phyloP scores from a whole-genome alignment of 2,113 vertebrate species.

The Halcyon malimbica region DNA sequence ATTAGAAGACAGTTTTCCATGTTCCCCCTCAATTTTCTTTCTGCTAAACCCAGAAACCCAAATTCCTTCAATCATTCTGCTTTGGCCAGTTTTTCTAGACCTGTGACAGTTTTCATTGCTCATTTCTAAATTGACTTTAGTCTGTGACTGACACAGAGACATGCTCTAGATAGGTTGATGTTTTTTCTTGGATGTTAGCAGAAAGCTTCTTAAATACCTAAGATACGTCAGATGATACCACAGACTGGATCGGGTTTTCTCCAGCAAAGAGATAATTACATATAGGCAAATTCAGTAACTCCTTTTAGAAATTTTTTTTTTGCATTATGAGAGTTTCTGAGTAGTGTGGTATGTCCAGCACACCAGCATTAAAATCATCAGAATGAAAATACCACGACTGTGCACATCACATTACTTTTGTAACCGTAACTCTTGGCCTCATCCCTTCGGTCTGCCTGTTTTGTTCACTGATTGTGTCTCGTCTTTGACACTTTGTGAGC shows the following conservation, averaged over 20 bases:
- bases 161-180: neutral
- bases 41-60: neutral
- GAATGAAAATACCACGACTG: neutral
- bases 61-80: neutral
- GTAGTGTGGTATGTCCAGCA: neutral
- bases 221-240: neutral
- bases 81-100: neutral
- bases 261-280: neutral
- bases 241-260: neutral
- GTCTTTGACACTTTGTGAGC: neutral
- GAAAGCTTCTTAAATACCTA: neutral
- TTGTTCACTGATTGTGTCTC: neutral
- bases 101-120: neutral
- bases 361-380: neutral
- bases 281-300: neutral
- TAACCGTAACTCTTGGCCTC: neutral
- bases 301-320: neutral
- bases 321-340: neutral
- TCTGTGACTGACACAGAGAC: neutral
- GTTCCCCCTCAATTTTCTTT: neutral
- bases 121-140: neutral
- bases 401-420: neutral
- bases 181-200: neutral
- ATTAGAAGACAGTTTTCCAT: neutral
- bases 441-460: neutral